These are phyloP conservation scores for Phalacrocorax aristotelis DNA, from an alignment of 2,113 vertebrate species.

Conservation along the genomic window DNA sequence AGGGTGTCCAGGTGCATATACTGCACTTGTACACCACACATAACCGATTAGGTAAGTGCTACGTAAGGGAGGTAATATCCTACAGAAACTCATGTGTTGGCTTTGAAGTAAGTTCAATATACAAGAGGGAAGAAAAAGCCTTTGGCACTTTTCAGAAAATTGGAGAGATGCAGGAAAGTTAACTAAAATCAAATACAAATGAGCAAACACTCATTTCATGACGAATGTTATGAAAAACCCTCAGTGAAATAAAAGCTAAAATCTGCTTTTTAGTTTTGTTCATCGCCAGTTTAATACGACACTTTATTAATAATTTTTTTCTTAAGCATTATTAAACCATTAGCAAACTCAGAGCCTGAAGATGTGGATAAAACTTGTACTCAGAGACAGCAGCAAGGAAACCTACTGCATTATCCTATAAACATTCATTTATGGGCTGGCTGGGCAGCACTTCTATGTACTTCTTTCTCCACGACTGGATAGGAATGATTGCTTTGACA, in stretches of 20 bases:
- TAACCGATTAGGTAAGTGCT: background rate
- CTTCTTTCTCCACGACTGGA: background rate
- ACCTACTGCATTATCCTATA: background rate
- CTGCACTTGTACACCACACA: background rate
- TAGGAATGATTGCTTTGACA: background rate
- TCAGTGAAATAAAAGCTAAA: slow-evolving; percentile 16
- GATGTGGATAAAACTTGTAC: background rate
- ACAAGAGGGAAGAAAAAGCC: background rate
- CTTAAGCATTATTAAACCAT: slow-evolving; percentile 24
- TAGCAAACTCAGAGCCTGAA: slow-evolving; percentile 17
- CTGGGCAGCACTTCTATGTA: background rate
- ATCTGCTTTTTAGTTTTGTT: background rate
- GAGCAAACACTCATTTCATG: slow-evolving; percentile 31
- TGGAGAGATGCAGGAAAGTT: slow-evolving; percentile 22
- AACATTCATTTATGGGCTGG: background rate
- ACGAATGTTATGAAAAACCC: slow-evolving; percentile 8
- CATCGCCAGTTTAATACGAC: background rate
- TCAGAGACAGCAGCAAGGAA: background rate
- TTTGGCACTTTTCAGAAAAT: background rate
- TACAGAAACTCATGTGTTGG: background rate
- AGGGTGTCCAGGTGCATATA: background rate
- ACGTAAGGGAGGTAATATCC: background rate
- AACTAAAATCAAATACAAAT: slow-evolving; percentile 49
- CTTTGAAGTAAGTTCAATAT: slow-evolving; percentile 21
- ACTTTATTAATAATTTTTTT: background rate